Base-by-base conservation (phyloP, 2,113 vertebrate species). In the Pitta sordida region DNA sequence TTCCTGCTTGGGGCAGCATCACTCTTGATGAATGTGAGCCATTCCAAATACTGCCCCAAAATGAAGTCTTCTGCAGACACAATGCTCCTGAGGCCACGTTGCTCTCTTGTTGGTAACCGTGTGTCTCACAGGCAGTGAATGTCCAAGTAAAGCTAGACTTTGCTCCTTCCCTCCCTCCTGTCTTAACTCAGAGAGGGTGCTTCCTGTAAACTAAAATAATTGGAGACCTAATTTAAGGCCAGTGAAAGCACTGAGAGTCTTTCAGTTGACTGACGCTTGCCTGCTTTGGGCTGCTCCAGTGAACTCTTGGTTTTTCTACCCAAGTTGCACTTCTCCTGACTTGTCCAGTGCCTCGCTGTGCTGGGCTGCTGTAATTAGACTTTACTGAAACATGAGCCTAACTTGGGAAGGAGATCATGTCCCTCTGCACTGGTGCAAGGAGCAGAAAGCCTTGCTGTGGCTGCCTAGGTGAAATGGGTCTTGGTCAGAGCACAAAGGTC, bases 71-170 rank as follows among this genome's bases (percentile, higher is more conserved):
- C 63, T 63, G 67, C 67, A 68, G 73, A 55, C 30, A 36, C 20
- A 2, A 0, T 9, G 23, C 9, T 62, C 24, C 37, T 11, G 77
- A 51, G 0, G 24, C 41, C 3, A 4, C 3, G 0, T 49, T 53
- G 36, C 36, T 89, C 26, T 59, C 32, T 73, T 73, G 2, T 2
- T 22, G 34, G 12, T 48, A 1, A 3, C 34, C 7, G 8, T 1
- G n/a, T 62, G 18, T 52, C 37, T 55, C 46, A 15, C 22, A 22
- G 55, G 22, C 2, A 0, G 10, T 22, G 27, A 7, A 22, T 58
- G 14, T 27, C n/a, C 23, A 36, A 43, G 37, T 11, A 63, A 68
- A 82, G 10, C 17, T 44, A 63, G 27, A n/a, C 59, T 60, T 10
- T 29, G 26, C 34, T 70, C 36, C 41, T 46, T 39, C 29, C 32